These are phyloP conservation scores for Rhingia campestris DNA, from an alignment of 2,888 invertebrate species.

Conservation along the genomic window DNA sequence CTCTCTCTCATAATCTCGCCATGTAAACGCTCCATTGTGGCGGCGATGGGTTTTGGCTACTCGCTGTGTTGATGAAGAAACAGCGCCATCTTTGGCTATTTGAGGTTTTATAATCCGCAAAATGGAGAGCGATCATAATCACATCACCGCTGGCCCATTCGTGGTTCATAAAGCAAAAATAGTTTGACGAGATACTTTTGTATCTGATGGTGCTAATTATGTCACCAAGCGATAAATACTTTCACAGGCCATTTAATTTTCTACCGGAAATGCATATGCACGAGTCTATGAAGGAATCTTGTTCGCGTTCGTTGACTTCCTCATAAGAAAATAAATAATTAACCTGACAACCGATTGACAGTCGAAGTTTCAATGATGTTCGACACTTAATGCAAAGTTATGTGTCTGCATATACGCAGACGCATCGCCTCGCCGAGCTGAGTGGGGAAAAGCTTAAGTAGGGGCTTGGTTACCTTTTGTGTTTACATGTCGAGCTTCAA, in stretches of 20 bases:
- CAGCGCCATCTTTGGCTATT: slow-evolving; percentile 55
- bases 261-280: slow-evolving; percentile 45
- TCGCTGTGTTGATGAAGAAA: not conserved
- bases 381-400: slow-evolving; percentile 18
- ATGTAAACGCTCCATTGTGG: not conserved
- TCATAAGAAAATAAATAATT: slow-evolving; percentile 28
- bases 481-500: not conserved
- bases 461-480: not conserved
- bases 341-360: slow-evolving; percentile 53
- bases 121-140: too few species aligned
- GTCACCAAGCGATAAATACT: slow-evolving; percentile 62
- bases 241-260: slow-evolving; percentile 48
- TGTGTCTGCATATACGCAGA: not conserved
- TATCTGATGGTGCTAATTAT: slow-evolving; percentile 58
- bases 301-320: slow-evolving; percentile 54
- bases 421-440: not conserved
- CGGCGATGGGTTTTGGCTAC: not conserved
- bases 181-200: slow-evolving; percentile 21
- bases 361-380: slow-evolving; percentile 37
- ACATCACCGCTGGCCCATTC: not conserved
- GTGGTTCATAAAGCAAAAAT: slow-evolving; percentile 48
- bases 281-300: slow-evolving; percentile 25
- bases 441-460: not conserved
- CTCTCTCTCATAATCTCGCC: not conserved
- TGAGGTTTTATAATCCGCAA: slow-evolving; percentile 8